Percentiles rank a stretch among this genome's conserved stretches.
Conservation (phyloP, 2,888 invertebrate genomes). For the Petrolisthes manimaculis region DNA sequence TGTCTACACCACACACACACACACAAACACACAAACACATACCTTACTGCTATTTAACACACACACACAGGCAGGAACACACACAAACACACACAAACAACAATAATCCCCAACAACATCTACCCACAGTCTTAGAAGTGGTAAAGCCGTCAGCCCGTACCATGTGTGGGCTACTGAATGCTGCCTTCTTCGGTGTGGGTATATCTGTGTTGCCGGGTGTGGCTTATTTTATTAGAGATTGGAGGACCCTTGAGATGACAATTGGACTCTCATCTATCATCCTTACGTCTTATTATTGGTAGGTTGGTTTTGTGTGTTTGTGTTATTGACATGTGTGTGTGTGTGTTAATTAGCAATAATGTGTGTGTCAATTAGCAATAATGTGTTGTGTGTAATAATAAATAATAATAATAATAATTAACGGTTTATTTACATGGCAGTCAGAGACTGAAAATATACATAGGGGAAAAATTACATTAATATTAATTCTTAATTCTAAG, state of each 20-base stretch:
- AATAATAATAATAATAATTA: no score
- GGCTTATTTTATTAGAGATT: constrained; percentile 78
- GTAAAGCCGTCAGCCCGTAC: constrained; percentile 49
- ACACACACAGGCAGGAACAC: no score
- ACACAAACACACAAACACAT: no score
- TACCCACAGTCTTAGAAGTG: constrained; percentile 44
- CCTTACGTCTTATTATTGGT: constrained; percentile 74
- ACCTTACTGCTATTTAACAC: no score
- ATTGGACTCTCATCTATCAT: constrained; percentile 77
- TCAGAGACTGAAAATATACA: no score
- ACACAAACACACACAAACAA: neutral
- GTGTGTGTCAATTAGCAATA: no score
- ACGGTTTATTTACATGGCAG: no score
- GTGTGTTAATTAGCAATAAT: no score
- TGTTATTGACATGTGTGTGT: neutral
- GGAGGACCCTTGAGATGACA: constrained; percentile 79
- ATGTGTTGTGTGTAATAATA: no score
- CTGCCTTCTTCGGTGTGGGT: constrained; percentile 52
- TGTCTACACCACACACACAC: constrained; percentile 8
- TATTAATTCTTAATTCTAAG: no score
- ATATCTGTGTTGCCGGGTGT: constrained; percentile 69
- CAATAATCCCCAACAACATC: no score
- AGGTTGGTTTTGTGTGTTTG: constrained; percentile 65
- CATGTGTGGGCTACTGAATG: constrained; percentile 54
- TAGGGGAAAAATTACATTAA: no score